phyloP scores from a whole-genome alignment of 2,113 vertebrate species.

The Actinemys pallida region DNA sequence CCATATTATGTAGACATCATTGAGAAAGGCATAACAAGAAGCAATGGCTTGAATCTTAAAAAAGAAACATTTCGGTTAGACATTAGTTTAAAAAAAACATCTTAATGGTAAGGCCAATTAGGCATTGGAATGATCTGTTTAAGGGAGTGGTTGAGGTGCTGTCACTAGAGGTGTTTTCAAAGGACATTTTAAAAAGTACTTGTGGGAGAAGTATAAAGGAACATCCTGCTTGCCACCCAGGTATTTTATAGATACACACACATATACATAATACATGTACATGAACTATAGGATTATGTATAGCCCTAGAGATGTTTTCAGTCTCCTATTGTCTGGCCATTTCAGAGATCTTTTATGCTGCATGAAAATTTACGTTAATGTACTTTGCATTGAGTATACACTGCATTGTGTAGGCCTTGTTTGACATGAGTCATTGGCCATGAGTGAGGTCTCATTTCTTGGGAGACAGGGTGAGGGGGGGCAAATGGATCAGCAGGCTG shows the following conservation, averaged over 20 bases:
- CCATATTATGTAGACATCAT: slow-evolving; percentile 62
- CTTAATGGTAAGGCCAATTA: slow-evolving; percentile 66
- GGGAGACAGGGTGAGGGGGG: not conserved
- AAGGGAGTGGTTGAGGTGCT: not conserved
- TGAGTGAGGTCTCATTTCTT: not conserved
- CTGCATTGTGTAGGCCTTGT: not conserved
- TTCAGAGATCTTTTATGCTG: not conserved
- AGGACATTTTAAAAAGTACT: slow-evolving; percentile 36
- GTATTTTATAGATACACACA: not conserved
- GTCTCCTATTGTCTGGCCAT: not conserved
- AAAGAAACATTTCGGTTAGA: slow-evolving; percentile 68
- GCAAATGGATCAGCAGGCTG: not conserved
- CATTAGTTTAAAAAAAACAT: slow-evolving; percentile 52
- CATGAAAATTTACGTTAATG: not conserved
- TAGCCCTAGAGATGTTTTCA: not conserved
- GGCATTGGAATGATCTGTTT: slow-evolving; percentile 23
- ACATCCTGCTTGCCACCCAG: not conserved
- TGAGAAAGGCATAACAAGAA: slow-evolving; percentile 58
- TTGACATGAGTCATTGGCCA: not conserved
- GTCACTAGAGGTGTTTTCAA: slow-evolving; percentile 47
- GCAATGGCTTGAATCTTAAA: slow-evolving; percentile 67
- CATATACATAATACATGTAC: not conserved
- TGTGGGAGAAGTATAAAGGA: not conserved
- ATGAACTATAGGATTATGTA: not conserved
- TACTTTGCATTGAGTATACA: not conserved